Base-by-base conservation (phyloP, 2,797 vertebrate species). In the Acanthurus leucopareius region DNA sequence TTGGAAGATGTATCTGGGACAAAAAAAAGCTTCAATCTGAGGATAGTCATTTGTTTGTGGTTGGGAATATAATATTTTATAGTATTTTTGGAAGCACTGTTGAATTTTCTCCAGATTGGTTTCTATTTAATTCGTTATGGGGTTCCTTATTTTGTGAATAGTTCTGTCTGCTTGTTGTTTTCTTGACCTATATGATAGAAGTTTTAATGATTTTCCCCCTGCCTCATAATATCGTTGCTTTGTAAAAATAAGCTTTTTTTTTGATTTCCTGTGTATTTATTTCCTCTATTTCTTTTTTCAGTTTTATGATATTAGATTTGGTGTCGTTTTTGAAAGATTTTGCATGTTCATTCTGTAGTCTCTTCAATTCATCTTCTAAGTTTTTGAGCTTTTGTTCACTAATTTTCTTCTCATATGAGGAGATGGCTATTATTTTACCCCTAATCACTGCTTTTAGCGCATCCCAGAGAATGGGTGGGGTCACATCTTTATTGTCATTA, bases 381-480 rank as follows among this genome's bases (percentile, higher is more conserved):
- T 54, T 14, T 22, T 54, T 54, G 22, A 58, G 32, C 7, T 28
- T 54, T 28, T 28, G 20, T 14, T 22, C 5, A 15, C 52, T 15
- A 9, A 54, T 14, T 54, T 54, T 54, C 20, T 54, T 54, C 28
- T 54, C 20, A 15, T 14, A 14, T 2, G 52, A 25, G 22, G 11
- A 13, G 11, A 54, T 28, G 3, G 52, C 52, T 59, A 75, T 85
- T 38, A 82, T 82, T 59, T 40, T 59, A 11, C 57, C 35, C 7
- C 35, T 40, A 20, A 59, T 10, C 17, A 59, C 17, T 0, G 17
- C 28, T 16, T 59, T 38, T 5, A 59, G 5, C 0, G 32, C 32
- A n/a, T 59, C 32, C 57, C 57, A 59, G 17, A 59, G 32, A 3
- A 59, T n/a, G 13, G 44, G 7, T 32, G 63, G 79, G 0, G 17